phyloP scores from a whole-genome alignment of 1,140 invertebrate species.

The Musca domestica region DNA sequence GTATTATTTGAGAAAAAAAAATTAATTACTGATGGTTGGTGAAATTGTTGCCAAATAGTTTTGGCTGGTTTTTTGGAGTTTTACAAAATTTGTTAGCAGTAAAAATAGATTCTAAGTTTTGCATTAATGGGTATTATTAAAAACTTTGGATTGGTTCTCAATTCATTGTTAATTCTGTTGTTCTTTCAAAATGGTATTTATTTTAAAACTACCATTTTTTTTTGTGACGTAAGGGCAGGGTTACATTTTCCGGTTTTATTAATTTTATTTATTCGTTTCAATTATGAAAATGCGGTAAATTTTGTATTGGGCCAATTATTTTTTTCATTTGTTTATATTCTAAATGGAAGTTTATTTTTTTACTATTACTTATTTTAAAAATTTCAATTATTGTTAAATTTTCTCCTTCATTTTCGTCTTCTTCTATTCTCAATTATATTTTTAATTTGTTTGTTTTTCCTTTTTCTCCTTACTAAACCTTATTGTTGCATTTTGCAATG shows the following conservation, averaged over 20 bases:
- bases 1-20: not conserved
- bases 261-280: not conserved
- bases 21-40: not conserved
- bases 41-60: not conserved
- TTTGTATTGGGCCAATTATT: not conserved
- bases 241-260: not conserved
- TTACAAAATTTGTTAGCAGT: not conserved
- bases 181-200: not conserved
- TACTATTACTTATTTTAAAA: too few species aligned
- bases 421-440: too few species aligned
- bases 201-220: slow-evolving; percentile 2
- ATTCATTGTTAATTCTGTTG: not conserved
- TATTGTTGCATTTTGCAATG: slow-evolving; percentile 22
- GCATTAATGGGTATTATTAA: too few species aligned
- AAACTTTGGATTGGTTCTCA: not conserved
- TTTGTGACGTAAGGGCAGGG: not conserved
- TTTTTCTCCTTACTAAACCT: not conserved
- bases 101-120: not conserved
- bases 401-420: too few species aligned
- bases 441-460: too few species aligned
- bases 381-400: too few species aligned
- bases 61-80: not conserved
- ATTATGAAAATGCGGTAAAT: not conserved
- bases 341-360: too few species aligned
- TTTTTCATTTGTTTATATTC: not conserved